Base-by-base conservation (phyloP, 2,888 invertebrate genomes). In the Lasioglossum leucozonium region DNA sequence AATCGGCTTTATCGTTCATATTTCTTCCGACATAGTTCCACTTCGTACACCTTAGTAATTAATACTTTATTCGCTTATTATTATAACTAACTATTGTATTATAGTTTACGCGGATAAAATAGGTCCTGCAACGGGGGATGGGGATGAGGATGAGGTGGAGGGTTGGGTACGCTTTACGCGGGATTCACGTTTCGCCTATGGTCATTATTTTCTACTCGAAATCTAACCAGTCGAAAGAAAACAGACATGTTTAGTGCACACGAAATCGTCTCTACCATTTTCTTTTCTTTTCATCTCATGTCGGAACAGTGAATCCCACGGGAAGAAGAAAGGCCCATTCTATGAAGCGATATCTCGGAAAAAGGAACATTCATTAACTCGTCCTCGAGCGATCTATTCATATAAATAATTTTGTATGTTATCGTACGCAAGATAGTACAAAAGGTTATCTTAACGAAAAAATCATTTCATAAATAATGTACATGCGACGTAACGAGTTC, bases 11-110 rank as follows among this genome's bases (percentile, higher is more conserved):
- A 82, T 72, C 62, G 34, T 76, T 47, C 22, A 37, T 71, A 77
- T 87, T 73, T 73, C 81, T 65, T 77, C 58, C 58, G 81, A 87
- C 87, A 87, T 87, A 80, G 30, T 75, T 83, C 76, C 87, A 87
- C 47, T 62, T 80, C 78, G 62, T 79, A 87, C 58, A 87, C 73
- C 81, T 87, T 87, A 87, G 76, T 62, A 87, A 90, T 91, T 90
- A 92, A 91, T 93, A 92, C 91, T 89, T 92, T 91, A 92, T 90
- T 91, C 85, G 51, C 81, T 89, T 90, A 90, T 89, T 86, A 89
- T 91, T 92, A 93, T 87, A 84, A 90, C 91, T 93, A 92, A 90
- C 89, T 91, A 89, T 89, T 90, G 90, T 91, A 90, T 91, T 91
- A 91, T 89, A 92, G 90, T 91, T 92, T 88, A 90, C 90, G 89